A percentile compares a stretch with the other conserved stretches of the same genome.
Evolutionary conservation across 2,888 invertebrate genomes (phyloP).

Genomic region (Oxystoma pomonae): DNA sequence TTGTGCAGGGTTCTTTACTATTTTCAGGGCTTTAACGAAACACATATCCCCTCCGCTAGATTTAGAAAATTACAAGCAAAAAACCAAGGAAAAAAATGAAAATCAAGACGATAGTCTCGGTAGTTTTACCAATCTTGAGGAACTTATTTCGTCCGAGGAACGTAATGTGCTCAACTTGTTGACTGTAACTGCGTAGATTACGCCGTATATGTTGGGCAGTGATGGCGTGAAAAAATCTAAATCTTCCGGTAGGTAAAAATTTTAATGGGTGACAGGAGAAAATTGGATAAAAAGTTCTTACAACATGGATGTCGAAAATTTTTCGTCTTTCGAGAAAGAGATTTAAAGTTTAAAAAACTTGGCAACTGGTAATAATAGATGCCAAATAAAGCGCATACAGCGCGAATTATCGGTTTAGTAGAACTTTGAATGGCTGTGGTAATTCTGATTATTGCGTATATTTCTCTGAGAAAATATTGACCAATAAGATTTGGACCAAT

Average conservation of each 20-base stretch:
- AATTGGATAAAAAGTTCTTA: background rate
- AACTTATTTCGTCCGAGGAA: constrained; percentile 64
- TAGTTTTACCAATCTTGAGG: constrained; percentile 49
- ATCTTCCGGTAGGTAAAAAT: constrained; percentile 34
- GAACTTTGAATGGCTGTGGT: too few relatives aligned
- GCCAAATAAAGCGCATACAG: too few relatives aligned
- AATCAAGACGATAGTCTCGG: constrained; percentile 42
- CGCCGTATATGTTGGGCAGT: constrained; percentile 58
- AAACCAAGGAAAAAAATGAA: constrained; percentile 12
- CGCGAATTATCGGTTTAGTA: too few relatives aligned
- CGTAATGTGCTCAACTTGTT: constrained; percentile 61
- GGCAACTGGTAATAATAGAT: too few relatives aligned
- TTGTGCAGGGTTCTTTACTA: too few relatives aligned
- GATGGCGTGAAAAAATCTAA: constrained; percentile 58
- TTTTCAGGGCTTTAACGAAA: constrained; percentile 64
- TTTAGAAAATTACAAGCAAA: constrained; percentile 7
- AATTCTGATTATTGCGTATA: too few relatives aligned
- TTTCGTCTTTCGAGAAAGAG: too few relatives aligned
- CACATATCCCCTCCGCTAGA: constrained; percentile 62
- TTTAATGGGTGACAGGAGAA: background rate
- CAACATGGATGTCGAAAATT: too few relatives aligned
- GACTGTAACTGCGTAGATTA: constrained; percentile 55
- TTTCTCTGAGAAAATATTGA: too few relatives aligned
- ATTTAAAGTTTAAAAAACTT: too few relatives aligned
- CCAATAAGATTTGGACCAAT: too few relatives aligned